Percentiles rank a stretch among this genome's conserved stretches.
Conservation (phyloP, 2,113 vertebrate species). For the Forbesichthys papilliferus region DNA sequence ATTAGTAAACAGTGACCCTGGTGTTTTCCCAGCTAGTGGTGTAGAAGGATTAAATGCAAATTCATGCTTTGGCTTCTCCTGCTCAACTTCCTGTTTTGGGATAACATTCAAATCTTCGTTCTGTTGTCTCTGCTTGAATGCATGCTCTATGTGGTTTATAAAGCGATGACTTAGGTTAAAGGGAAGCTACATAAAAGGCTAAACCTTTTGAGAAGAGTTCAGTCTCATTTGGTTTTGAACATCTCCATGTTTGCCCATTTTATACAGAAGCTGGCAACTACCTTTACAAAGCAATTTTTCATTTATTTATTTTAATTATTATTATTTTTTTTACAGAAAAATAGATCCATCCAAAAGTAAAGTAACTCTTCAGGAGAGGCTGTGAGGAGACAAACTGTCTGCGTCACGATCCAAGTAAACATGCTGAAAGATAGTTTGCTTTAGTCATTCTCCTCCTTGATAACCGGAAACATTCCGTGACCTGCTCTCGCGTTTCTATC, state of each 20-base stretch:
- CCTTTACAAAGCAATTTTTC: conserved; percentile 53
- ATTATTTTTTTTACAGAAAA: conserved; percentile 61
- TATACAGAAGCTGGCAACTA: conserved; percentile 64
- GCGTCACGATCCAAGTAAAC: conserved; percentile 68
- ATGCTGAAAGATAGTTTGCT: conserved; percentile 70
- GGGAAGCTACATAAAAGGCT: conserved; percentile 73
- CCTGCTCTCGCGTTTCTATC: conserved; percentile 19
- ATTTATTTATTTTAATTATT: conserved; percentile 23
- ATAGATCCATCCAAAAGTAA: conserved; percentile 72
- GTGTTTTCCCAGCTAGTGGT: conserved; percentile 40
- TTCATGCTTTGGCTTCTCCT: conserved; percentile 75
- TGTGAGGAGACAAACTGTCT: conserved; percentile 57
- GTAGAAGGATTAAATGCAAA: conserved; percentile 63
- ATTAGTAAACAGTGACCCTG: conserved; percentile 57
- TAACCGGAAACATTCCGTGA: conserved; percentile 24
- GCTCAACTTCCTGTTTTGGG: conserved; percentile 54
- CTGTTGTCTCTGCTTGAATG: conserved; percentile 43
- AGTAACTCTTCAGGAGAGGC: conserved; percentile 64
- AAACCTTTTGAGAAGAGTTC: conserved; percentile 30
- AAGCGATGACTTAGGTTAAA: conserved; percentile 61
- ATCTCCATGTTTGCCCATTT: conserved; percentile 39
- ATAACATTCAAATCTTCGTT: conserved; percentile 56
- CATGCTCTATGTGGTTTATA: conserved; percentile 52
- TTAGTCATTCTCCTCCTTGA: conserved; percentile 26
- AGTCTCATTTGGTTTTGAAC: conserved; percentile 27